Conservation (phyloP, 1,140 invertebrate species). For the Glossosoma conforme region DNA sequence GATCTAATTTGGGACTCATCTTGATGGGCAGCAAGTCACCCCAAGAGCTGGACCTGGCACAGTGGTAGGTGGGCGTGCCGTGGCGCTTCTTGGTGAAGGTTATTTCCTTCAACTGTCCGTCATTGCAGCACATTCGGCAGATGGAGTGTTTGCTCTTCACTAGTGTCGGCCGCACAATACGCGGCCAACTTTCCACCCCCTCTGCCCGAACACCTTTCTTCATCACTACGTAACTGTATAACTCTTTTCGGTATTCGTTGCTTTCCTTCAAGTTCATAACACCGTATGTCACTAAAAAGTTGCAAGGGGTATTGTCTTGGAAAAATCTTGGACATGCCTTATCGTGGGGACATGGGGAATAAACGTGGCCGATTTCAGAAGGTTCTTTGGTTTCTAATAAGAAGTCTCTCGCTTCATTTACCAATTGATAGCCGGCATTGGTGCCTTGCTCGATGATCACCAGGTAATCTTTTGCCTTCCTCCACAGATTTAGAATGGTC, state of each 20-base stretch:
- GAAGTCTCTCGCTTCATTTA: conserved; percentile 73
- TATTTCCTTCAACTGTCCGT: conserved; percentile 70
- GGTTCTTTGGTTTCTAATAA: conserved; percentile 51
- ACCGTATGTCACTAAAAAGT: conserved; percentile 64
- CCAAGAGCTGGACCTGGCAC: conserved; percentile 64
- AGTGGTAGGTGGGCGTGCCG: conserved; percentile 63
- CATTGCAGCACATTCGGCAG: conserved; percentile 70
- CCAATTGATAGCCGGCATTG: conserved; percentile 69
- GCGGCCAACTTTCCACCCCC: conserved; percentile 63
- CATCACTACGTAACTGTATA: conserved; percentile 72
- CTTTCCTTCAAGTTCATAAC: conserved; percentile 50
- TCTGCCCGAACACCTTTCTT: conserved; percentile 63
- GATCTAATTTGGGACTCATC: too few relatives aligned
- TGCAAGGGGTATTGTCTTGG: conserved; percentile 67
- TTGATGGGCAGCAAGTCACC: conserved; percentile 67
- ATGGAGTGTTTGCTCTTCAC: conserved; percentile 63
- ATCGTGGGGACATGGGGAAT: conserved; percentile 84
- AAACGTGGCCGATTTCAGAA: conserved; percentile 54
- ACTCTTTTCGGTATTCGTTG: conserved; percentile 45
- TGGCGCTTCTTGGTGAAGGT: conserved; percentile 71
- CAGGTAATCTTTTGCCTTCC: conserved; percentile 76
- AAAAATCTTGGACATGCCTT: conserved; percentile 63
- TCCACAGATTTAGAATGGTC: conserved; percentile 75
- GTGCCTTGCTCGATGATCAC: conserved; percentile 82
- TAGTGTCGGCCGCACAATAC: conserved; percentile 65